Conservation (phyloP, 2,888 invertebrate genomes). For the Epicampocera succincta region DNA sequence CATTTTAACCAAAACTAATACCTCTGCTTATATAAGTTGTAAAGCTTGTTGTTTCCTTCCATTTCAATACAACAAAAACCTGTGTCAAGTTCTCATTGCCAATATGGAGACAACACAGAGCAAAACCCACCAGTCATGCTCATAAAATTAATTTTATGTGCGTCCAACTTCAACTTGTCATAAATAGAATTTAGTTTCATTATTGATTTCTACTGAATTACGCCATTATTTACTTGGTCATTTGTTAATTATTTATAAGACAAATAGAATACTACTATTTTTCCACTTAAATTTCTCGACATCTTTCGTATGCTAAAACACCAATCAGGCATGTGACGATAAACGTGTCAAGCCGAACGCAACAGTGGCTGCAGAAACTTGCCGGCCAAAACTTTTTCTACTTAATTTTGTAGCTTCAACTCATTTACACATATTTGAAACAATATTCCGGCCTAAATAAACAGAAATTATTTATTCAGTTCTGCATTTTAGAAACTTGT, state of each 20-base stretch:
- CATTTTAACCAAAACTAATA: too few relatives aligned
- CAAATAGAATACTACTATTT: conserved; percentile 36
- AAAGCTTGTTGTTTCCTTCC: too few relatives aligned
- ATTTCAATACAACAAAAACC: too few relatives aligned
- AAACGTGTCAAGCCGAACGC: conserved; percentile 66
- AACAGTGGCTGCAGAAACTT: conserved; percentile 55
- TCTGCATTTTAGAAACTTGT: conserved; percentile 41
- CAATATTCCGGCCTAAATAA: conserved; percentile 50
- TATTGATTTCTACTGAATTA: conserved; percentile 63
- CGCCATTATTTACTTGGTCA: conserved; percentile 46
- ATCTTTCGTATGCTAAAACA: conserved; percentile 53
- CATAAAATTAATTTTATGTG: conserved; percentile 1
- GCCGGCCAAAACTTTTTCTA: conserved; percentile 10
- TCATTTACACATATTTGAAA: conserved; percentile 40
- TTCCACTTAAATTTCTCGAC: conserved; percentile 48
- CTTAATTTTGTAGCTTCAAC: conserved; percentile 4
- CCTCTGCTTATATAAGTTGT: too few relatives aligned
- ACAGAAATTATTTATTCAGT: conserved; percentile 61
- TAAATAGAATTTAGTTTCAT: neutral
- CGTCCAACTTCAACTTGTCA: neutral
- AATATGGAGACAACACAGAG: neutral
- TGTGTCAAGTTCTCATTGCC: too few relatives aligned
- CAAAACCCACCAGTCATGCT: neutral
- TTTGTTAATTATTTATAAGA: conserved; percentile 31
- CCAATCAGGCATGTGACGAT: conserved; percentile 64